phyloP scores from a whole-genome alignment of 1,140 invertebrate species.

The Copidosoma floridanum region DNA sequence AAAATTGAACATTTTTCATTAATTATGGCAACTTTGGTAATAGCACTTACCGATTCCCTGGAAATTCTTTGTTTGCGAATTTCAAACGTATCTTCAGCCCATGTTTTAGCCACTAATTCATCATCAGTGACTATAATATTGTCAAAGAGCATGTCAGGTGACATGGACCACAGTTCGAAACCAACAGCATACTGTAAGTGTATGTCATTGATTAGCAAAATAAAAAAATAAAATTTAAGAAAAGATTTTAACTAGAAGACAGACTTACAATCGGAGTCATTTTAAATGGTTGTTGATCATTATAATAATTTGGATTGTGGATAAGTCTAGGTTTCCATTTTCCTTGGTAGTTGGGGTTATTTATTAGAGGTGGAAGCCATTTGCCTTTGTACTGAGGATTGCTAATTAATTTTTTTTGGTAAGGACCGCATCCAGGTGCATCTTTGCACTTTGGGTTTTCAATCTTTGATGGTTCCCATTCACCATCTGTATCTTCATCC shows the following conservation, averaged over 20 bases:
- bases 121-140: conserved; percentile 93
- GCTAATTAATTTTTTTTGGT: conserved; percentile 80
- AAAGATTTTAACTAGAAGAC: conserved; percentile 1
- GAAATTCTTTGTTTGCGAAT: conserved; percentile 80
- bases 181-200: conserved; percentile 79
- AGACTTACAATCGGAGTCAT: conserved; percentile 89
- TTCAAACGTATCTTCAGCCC: conserved; percentile 81
- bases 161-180: conserved; percentile 98
- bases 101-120: conserved; percentile 72
- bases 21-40: too few species aligned
- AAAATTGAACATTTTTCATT: too few species aligned
- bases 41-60: conserved; percentile 70
- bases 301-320: conserved; percentile 89
- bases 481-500: conserved; percentile 98
- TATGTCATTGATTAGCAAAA: conserved; percentile 9
- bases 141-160: conserved; percentile 89
- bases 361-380: conserved; percentile 87
- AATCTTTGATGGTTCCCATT: conserved; percentile 94
- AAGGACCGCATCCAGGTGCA: conserved; percentile 87
- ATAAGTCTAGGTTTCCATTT: conserved; percentile 89
- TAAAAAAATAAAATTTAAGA: neutral
- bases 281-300: conserved; percentile 86
- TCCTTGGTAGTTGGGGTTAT: conserved; percentile 93
- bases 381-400: conserved; percentile 92
- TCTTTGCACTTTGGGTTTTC: conserved; percentile 86